A percentile compares a stretch with the other conserved stretches of the same genome.
phyloP scores from a whole-genome alignment of 2,113 vertebrate species.

The Laterallus jamaicensis region DNA sequence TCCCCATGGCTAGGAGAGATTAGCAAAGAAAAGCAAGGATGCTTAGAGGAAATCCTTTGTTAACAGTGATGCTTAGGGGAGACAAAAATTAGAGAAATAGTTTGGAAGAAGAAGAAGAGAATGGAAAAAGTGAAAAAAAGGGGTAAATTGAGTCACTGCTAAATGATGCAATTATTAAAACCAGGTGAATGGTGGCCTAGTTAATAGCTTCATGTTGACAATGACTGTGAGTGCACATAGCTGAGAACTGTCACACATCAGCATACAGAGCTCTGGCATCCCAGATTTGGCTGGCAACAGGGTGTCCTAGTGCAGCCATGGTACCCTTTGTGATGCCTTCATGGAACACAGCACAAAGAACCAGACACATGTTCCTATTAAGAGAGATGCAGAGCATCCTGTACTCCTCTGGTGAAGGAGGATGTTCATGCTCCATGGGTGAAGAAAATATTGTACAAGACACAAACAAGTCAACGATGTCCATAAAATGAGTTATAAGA shows the following conservation, averaged over 20 bases:
- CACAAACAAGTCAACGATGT: background rate
- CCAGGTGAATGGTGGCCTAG: background rate
- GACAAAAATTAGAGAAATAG: background rate
- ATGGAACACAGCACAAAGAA: fast-evolving
- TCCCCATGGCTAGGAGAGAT: background rate
- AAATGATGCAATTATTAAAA: background rate
- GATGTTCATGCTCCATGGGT: fast-evolving
- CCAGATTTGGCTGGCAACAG: background rate
- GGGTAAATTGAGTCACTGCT: background rate
- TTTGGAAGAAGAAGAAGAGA: background rate
- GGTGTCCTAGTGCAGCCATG: fast-evolving
- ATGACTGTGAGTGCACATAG: background rate
- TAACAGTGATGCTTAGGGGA: background rate
- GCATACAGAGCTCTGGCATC: background rate
- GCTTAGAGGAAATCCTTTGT: background rate
- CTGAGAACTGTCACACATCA: background rate
- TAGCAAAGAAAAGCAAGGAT: background rate
- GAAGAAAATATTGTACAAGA: background rate
- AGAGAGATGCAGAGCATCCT: background rate
- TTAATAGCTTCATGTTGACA: background rate
- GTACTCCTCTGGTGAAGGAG: background rate
- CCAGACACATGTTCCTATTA: background rate
- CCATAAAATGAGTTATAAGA: background rate
- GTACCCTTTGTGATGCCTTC: background rate
- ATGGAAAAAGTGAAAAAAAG: background rate